Evolutionary conservation across 2,797 vertebrate genomes (phyloP), one percentile per base, ranked within the genome.

Genomic region (Borostomias antarcticus): DNA sequence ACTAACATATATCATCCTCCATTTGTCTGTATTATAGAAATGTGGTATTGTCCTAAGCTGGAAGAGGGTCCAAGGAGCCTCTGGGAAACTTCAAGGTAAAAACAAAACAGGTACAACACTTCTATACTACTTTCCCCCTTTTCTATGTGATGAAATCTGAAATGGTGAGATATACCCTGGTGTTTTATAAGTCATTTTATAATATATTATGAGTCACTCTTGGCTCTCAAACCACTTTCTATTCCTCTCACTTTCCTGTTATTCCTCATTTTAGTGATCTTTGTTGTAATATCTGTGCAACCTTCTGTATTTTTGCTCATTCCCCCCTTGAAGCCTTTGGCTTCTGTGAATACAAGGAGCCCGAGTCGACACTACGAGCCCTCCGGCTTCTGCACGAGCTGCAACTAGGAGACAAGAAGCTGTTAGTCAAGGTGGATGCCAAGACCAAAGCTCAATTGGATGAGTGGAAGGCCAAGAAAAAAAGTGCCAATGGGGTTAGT

Each of bases 261-360:
- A 48, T 33, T 25, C 45, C 45, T 25, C 21, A 17, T 11, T 23
- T 15, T 17, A 48, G 56, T 26, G 23, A 17, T 35, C 32, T 32
- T 10, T 33, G 7, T 30, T 37, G 1, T 8, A 19, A 8, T n/a
- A 1, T 33, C n/a, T 21, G 57, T 47, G 57, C 11, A 64, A 17
- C 19, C 19, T 43, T 67, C 47, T 48, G 6, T 13, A 17, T 40
- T 21, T 40, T 1, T 25, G 19, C 29, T 64, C 29, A 4, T 52
- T 13, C 15, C 51, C 58, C 66, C 33, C 40, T 48, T 15, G 5
- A 65, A 99, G 97, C 97, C 2, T 99, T 99, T 85, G 98, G 98
- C 10, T 99, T 99, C 92, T 99, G 98, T 84, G 98, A 99, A 72
- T 99, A 99, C 80, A 99, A 99, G 83, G 97, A 99, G 75, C 98